Evolutionary conservation across 2,888 invertebrate genomes (phyloP).

Genomic region (Pecten maximus): DNA sequence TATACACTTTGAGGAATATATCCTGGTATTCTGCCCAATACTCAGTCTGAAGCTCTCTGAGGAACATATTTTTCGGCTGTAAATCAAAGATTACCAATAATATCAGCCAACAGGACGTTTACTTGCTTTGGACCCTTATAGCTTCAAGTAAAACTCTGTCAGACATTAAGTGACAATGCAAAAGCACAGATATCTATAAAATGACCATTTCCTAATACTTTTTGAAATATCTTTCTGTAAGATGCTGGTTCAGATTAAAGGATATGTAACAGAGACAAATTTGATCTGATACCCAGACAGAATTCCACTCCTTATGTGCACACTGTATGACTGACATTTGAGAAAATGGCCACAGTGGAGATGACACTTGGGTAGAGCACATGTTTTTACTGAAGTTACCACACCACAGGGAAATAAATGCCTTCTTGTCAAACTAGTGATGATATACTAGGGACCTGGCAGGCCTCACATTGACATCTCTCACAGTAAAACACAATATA

Average conservation of each 20-base stretch:
- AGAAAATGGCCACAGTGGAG: neutral
- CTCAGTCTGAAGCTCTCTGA: neutral
- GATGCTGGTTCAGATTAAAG: neutral
- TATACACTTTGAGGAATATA: constrained; percentile 10
- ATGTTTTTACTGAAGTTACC: neutral
- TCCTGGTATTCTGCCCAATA: neutral
- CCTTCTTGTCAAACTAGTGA: neutral
- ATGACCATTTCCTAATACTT: neutral
- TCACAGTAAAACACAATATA: neutral
- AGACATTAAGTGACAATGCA: neutral
- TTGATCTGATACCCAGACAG: neutral
- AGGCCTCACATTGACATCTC: neutral
- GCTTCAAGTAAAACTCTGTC: neutral
- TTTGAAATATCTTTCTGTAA: neutral
- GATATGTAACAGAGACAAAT: neutral
- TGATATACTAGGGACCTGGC: neutral
- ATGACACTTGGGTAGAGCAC: neutral
- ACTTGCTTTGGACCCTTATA: neutral
- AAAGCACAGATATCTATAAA: neutral
- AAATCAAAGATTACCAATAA: neutral
- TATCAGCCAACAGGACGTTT: neutral
- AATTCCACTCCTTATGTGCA: neutral
- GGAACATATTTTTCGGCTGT: neutral
- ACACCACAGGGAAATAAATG: neutral
- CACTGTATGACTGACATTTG: neutral